A percentile compares a stretch with the other conserved stretches of the same genome.
Evolutionary conservation across 2,113 vertebrate genomes (phyloP).

Genomic region (Anseranas semipalmata): DNA sequence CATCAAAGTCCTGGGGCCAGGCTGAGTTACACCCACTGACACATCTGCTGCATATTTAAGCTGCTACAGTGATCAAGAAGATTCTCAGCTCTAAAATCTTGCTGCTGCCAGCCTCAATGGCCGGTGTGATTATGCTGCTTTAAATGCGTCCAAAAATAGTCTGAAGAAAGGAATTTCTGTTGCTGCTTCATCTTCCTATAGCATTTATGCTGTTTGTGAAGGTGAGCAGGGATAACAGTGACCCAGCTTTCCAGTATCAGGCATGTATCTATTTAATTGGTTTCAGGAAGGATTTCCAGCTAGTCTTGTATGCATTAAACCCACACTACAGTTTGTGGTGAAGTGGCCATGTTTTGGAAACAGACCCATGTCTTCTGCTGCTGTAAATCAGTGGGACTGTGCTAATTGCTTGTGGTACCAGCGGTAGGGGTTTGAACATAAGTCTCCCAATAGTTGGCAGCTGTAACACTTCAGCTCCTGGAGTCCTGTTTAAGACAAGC

Average conservation of each 20-base stretch:
- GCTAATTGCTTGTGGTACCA: neutral
- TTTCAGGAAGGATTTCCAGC: constrained; percentile 18
- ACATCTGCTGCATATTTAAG: neutral
- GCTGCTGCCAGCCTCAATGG: neutral
- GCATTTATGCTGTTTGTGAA: neutral
- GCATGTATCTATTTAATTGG: neutral
- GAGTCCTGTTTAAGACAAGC: neutral
- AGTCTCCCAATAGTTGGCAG: accelerated
- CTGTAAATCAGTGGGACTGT: neutral
- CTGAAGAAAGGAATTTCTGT: neutral
- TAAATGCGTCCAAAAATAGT: neutral
- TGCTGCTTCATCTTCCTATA: neutral
- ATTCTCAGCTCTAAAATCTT: neutral
- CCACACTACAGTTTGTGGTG: neutral
- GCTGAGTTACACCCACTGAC: neutral
- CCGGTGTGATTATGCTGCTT: neutral
- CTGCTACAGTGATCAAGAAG: neutral
- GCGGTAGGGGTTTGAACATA: neutral
- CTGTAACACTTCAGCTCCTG: neutral
- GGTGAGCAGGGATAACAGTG: neutral
- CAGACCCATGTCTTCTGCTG: neutral
- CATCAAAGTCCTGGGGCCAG: neutral
- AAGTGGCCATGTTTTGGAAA: neutral
- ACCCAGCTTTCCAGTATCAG: neutral
- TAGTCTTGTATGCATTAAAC: neutral